Evolutionary conservation across 2,113 vertebrate genomes (phyloP), one percentile per base, ranked within the genome.

Genomic region (Nerophis ophidion): DNA sequence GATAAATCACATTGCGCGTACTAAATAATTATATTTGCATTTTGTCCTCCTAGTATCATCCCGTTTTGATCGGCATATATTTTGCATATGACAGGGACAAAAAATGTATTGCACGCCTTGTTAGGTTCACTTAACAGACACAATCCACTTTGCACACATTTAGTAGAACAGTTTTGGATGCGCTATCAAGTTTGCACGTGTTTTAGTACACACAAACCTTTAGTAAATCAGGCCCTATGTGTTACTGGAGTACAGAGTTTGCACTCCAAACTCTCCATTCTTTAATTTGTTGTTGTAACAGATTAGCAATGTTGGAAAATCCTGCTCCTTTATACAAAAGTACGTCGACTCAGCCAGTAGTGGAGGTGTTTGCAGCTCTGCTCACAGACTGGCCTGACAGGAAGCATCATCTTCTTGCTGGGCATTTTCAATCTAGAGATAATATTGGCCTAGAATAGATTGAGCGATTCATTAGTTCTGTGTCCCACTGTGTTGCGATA

Each of bases 341-440:
- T 63, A 92, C 59, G 46, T 72, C 76, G 73, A 91, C 44, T 79
- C 79, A 78, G 57, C 62, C 82, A 4, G 57, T 50, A 1, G 33
- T 74, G 54, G 90, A 90, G 69, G 87, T 51, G 48, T 89, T 82
- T 11, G 81, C 80, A 7, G 3, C 34, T n/a, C 84, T 88, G 76
- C 62, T 87, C 66, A 84, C 82, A 1, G 90, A 87, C 8, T 33
- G 83, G 16, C 86, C 80, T n/a, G 77, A 89, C 78, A 92, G 42
- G 49, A 13, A 40, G 69, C 68, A 4, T 92, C 90, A 17, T 92
- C 91, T 51, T 89, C 88, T 62, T 91, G 75, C 51, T 70, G 64
- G 8, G 74, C 71, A 1, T 83, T 73, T 60, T 87, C 71, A 48
- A 90, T 90, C 69, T 85, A 82, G 12, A 92, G 84, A 78, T 92